A percentile compares a stretch with the other conserved stretches of the same genome.
Evolutionary conservation across 2,888 invertebrate species (phyloP).

Genomic region (Anarsia innoxiella): DNA sequence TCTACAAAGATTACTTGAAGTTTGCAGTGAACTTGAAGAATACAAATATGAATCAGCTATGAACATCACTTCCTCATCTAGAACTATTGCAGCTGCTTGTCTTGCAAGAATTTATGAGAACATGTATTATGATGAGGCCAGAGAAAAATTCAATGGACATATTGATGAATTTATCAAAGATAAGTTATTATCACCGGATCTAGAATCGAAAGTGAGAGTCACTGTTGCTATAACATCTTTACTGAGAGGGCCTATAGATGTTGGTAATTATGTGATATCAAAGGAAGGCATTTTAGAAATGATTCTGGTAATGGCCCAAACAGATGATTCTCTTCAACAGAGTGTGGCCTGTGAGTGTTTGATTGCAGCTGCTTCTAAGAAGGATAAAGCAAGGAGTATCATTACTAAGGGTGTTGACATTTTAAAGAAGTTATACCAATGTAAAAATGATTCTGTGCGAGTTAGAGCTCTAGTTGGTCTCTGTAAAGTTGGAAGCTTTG

Average conservation of each 20-base stretch:
- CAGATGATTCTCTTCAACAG: constrained; percentile 92
- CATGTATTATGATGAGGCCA: constrained; percentile 92
- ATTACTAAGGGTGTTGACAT: constrained; percentile 93
- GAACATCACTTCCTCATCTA: constrained; percentile 90
- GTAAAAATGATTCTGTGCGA: constrained; percentile 91
- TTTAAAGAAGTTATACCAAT: constrained; percentile 93
- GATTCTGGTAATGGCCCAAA: constrained; percentile 97
- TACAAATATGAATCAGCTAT: constrained; percentile 94
- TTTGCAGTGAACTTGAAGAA: constrained; percentile 95
- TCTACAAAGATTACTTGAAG: constrained; percentile 85
- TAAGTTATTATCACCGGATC: constrained; percentile 87
- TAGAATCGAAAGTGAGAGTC: constrained; percentile 92
- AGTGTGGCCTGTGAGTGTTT: constrained; percentile 97
- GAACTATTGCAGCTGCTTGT: constrained; percentile 93
- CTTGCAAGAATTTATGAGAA: constrained; percentile 94
- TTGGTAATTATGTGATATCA: constrained; percentile 90
- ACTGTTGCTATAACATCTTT: constrained; percentile 92
- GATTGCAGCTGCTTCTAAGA: constrained; percentile 96
- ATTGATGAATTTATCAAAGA: constrained; percentile 92
- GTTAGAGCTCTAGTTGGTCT: constrained; percentile 94
- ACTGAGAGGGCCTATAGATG: constrained; percentile 92
- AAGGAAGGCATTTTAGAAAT: constrained; percentile 94
- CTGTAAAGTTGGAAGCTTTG: constrained; percentile 96
- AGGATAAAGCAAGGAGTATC: constrained; percentile 95
- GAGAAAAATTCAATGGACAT: constrained; percentile 81